Conservation (phyloP, 2,888 invertebrate genomes). For the Diaphora mendica region DNA sequence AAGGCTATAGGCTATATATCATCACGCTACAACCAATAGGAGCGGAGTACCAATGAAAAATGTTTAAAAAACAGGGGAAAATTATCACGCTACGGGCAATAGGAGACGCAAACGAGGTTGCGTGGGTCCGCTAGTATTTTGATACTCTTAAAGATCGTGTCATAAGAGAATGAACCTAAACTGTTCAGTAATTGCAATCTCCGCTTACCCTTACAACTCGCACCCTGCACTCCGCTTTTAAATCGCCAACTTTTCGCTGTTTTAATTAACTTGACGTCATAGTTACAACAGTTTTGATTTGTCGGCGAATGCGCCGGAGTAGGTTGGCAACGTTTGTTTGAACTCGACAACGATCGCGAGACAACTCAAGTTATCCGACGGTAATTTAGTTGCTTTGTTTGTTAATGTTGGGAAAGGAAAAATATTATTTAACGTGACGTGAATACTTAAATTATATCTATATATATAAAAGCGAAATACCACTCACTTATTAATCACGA, state of each 20-base stretch:
- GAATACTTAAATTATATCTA: too few relatives aligned
- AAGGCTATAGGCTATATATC: too few relatives aligned
- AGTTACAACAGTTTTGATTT: slow-evolving; percentile 81
- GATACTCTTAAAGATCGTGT: too few relatives aligned
- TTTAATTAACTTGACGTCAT: slow-evolving; percentile 84
- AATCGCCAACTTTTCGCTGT: slow-evolving; percentile 81
- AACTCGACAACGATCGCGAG: slow-evolving; percentile 7
- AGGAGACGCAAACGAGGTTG: too few relatives aligned
- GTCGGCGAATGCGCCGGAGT: slow-evolving; percentile 52
- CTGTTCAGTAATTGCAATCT: neutral
- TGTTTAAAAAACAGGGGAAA: too few relatives aligned
- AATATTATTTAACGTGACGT: slow-evolving; percentile 7
- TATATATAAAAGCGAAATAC: too few relatives aligned
- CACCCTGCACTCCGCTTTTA: slow-evolving; percentile 62
- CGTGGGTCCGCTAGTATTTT: too few relatives aligned
- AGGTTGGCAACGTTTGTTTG: slow-evolving; percentile 10
- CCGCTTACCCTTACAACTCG: slow-evolving; percentile 33
- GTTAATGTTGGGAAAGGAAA: neutral
- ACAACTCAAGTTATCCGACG: slow-evolving; percentile 5
- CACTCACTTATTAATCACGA: too few relatives aligned
- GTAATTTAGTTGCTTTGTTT: slow-evolving; percentile 14
- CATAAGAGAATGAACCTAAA: too few relatives aligned
- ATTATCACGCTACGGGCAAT: too few relatives aligned
- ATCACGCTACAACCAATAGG: too few relatives aligned
- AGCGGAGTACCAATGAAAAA: too few relatives aligned